Evolutionary conservation across 30 jellyfish, hydroid and myxozoan species (phyloP).

Genomic region (Aurelia aurita complex sp. Pacific): DNA sequence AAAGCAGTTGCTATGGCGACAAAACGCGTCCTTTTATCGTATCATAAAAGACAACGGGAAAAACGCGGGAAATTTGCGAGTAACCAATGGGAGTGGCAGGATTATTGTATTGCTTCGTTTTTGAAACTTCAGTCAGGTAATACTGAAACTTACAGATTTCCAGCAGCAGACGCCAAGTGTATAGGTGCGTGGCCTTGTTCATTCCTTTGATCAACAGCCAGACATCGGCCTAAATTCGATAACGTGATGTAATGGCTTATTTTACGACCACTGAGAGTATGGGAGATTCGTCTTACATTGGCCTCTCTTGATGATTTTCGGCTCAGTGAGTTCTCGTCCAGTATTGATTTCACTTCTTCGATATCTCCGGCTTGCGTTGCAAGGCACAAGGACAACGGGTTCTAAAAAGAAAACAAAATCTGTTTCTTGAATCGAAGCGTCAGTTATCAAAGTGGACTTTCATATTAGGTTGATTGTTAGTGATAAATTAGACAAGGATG

Average conservation of each 20-base stretch:
- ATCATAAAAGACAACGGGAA: neutral
- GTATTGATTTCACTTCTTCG: constrained; percentile 67
- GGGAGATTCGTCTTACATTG: constrained; percentile 11
- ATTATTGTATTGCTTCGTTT: too few relatives aligned
- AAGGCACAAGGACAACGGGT: constrained; percentile 75
- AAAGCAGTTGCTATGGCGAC: too few relatives aligned
- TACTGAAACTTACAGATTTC: constrained; percentile 62
- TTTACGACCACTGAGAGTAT: constrained; percentile 58
- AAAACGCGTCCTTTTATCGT: too few relatives aligned
- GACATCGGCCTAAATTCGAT: constrained; percentile 71
- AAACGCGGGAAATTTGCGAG: neutral
- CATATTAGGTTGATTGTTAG: too few relatives aligned
- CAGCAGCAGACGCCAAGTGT: constrained; percentile 90
- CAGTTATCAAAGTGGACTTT: too few relatives aligned
- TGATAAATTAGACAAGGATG: too few relatives aligned
- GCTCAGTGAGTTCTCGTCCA: constrained; percentile 41
- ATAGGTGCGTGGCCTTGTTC: constrained; percentile 86
- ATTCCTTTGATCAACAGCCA: constrained; percentile 81
- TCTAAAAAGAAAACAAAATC: neutral
- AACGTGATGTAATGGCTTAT: constrained; percentile 53
- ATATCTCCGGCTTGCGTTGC: constrained; percentile 86
- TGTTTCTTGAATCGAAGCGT: too few relatives aligned
- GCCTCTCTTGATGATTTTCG: constrained; percentile 44
- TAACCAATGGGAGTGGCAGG: too few relatives aligned
- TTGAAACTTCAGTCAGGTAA: too few relatives aligned